Percentiles rank a stretch among this genome's conserved stretches.
phyloP scores from a whole-genome alignment of 2,113 vertebrate genomes.

The Rostratula benghalensis region DNA sequence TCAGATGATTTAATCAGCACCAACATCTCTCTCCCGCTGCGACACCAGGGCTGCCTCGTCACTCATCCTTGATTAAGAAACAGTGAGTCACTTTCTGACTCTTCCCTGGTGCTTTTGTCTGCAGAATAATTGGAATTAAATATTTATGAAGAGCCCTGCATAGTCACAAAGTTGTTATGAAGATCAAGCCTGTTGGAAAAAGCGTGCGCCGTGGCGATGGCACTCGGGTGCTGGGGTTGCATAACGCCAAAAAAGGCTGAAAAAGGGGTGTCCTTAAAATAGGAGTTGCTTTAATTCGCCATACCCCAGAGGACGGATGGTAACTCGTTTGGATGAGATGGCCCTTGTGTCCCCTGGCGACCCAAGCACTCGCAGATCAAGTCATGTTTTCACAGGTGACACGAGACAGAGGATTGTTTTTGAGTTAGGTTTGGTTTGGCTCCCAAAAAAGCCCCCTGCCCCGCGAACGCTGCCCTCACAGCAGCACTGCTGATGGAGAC shows the following conservation, averaged over 20 bases:
- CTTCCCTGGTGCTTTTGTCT: not conserved
- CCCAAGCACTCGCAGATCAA: not conserved
- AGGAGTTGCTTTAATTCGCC: not conserved
- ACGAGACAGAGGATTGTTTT: accelerated
- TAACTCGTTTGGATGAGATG: not conserved
- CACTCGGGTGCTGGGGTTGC: not conserved
- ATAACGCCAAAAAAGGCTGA: too few species aligned
- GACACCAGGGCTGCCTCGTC: not conserved
- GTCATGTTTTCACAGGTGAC: accelerated
- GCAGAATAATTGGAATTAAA: slow-evolving; percentile 30
- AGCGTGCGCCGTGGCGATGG: accelerated
- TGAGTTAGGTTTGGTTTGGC: not conserved
- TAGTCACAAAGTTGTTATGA: not conserved
- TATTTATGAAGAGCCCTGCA: slow-evolving; percentile 32
- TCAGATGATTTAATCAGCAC: not conserved
- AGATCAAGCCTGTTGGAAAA: not conserved
- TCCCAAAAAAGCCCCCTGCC: accelerated
- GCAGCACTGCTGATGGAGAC: not conserved
- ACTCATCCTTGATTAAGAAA: slow-evolving; percentile 1
- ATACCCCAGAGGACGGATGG: too few species aligned
- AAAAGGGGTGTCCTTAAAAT: not conserved
- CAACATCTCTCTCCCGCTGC: not conserved
- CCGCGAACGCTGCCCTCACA: not conserved
- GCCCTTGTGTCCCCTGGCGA: not conserved
- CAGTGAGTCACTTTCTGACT: slow-evolving; percentile 53